A percentile compares a stretch with the other conserved stretches of the same genome.
Evolutionary conservation across 2,113 vertebrate species (phyloP).

Genomic region (Stigmatopora argus): DNA sequence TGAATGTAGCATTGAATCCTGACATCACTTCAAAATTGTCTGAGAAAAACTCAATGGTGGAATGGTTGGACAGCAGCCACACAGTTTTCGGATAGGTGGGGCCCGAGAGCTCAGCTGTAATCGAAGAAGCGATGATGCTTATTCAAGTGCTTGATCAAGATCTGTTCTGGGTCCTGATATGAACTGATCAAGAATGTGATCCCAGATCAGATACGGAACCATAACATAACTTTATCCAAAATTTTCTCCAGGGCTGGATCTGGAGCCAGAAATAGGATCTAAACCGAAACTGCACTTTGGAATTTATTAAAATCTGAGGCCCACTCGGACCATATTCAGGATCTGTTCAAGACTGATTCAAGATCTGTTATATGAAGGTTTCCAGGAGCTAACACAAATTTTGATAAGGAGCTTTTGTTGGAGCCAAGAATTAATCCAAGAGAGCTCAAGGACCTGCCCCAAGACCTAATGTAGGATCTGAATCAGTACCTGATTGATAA

Average conservation of each 20-base stretch:
- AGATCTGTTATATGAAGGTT: background rate
- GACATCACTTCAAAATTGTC: slow-evolving; percentile 60
- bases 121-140: background rate
- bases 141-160: background rate
- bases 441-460: background rate
- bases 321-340: background rate
- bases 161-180: background rate
- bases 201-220: no score
- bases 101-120: slow-evolving; percentile 76
- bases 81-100: slow-evolving; percentile 62
- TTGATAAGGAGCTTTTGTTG: background rate
- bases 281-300: background rate
- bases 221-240: background rate
- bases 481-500: background rate
- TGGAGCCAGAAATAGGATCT: background rate
- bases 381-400: background rate
- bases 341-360: background rate
- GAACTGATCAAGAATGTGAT: background rate
- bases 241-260: background rate
- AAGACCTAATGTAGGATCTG: background rate
- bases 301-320: background rate
- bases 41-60: slow-evolving; percentile 73
- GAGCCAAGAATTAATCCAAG: background rate
- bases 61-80: slow-evolving; percentile 78
- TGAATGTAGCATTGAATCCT: slow-evolving; percentile 79